Evolutionary conservation across 2,797 vertebrate species (phyloP).

Genomic region (Crax fasciolata): DNA sequence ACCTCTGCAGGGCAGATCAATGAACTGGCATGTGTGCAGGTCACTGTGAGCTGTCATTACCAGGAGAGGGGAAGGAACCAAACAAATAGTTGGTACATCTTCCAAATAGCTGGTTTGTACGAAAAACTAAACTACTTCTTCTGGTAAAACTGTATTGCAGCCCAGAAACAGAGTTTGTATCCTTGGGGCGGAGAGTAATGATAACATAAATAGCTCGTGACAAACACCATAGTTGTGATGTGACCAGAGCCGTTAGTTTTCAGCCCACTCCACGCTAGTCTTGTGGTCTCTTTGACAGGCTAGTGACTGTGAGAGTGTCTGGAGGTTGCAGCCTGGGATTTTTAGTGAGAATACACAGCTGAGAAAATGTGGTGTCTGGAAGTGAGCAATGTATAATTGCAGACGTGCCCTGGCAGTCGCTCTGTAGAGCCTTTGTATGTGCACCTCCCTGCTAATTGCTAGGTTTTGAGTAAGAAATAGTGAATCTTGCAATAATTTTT

Average conservation of each 20-base stretch:
- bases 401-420: not conserved
- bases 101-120: not conserved
- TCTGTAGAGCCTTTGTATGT: not conserved
- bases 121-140: not conserved
- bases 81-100: not conserved
- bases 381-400: not conserved
- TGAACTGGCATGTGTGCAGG: conserved; percentile 12
- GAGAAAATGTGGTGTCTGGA: not conserved
- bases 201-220: not conserved
- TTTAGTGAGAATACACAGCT: not conserved
- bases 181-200: not conserved
- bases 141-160: not conserved
- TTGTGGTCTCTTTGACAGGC: not conserved
- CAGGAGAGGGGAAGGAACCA: not conserved
- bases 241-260: not conserved
- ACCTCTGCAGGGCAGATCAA: conserved; percentile 28
- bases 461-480: not conserved
- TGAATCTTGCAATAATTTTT: not conserved
- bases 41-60: conserved; percentile 10
- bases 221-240: not conserved
- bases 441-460: not conserved
- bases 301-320: not conserved
- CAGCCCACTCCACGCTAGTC: not conserved
- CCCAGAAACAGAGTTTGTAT: not conserved
- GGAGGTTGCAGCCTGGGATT: not conserved